phyloP scores from a whole-genome alignment of 2,113 vertebrate genomes.

The Mormyrus lacerda region DNA sequence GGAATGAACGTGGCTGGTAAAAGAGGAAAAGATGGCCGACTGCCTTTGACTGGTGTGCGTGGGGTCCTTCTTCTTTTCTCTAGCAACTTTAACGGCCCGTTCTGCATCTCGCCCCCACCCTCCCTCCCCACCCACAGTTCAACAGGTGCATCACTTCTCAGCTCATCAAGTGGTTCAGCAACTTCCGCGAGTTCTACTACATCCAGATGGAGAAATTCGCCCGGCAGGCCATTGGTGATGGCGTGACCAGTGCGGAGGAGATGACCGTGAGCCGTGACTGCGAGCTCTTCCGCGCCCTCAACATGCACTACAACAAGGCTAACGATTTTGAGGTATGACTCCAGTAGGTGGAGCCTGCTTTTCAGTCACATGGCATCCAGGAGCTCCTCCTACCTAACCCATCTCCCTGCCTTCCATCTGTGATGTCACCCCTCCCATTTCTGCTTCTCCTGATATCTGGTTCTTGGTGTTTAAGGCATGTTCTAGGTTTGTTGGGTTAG shows the following conservation, averaged over 20 bases:
- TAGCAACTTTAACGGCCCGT: background rate
- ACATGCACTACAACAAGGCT: slow-evolving; percentile 99
- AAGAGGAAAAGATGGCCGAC: background rate
- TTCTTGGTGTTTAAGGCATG: background rate
- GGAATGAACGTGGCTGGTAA: background rate
- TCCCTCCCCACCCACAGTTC: slow-evolving; percentile 67
- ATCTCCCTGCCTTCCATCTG: background rate
- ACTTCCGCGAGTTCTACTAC: slow-evolving; percentile 99
- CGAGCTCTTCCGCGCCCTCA: slow-evolving; percentile 93
- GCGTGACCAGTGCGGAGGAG: slow-evolving; percentile 81
- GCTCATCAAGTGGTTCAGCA: slow-evolving; percentile 99
- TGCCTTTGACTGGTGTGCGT: background rate
- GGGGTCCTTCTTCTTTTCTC: background rate
- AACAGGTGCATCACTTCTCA: slow-evolving; percentile 99
- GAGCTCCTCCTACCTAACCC: background rate
- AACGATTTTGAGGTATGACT: slow-evolving; percentile 95
- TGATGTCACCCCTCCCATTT: background rate
- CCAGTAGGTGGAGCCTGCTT: slow-evolving; percentile 32
- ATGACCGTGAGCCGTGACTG: slow-evolving; percentile 90
- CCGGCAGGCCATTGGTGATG: slow-evolving; percentile 92
- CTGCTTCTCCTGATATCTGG: background rate
- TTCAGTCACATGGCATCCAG: background rate
- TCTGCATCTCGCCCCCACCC: background rate
- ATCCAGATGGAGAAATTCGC: slow-evolving; percentile 99
- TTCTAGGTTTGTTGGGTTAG: background rate